Percentiles rank a stretch among this genome's conserved stretches.
Evolutionary conservation across 1,140 invertebrate species (phyloP).

Genomic region (Drosophila eugracilis): DNA sequence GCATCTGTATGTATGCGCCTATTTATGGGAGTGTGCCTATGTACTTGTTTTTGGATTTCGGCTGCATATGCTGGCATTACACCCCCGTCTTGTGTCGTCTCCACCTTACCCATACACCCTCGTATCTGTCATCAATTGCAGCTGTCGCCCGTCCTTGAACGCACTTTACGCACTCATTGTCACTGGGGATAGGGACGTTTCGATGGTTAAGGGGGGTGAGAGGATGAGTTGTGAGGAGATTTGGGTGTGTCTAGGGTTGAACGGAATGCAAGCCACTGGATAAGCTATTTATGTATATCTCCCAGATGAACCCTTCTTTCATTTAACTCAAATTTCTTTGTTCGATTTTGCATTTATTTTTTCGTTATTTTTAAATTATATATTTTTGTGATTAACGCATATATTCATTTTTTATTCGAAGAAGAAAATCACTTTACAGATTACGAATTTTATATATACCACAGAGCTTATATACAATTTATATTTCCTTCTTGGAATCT

Average conservation of each 20-base stretch:
- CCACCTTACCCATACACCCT: background rate
- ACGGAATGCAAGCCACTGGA: conserved; percentile 20
- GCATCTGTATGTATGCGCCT: conserved; percentile 5
- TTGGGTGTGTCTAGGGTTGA: conserved; percentile 30
- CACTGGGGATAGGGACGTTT: background rate
- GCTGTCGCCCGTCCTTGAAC: conserved; percentile 72
- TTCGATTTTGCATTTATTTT: conserved; percentile 11
- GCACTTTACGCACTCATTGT: conserved; percentile 65
- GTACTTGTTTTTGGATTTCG: conserved; percentile 35
- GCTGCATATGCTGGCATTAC: conserved; percentile 36
- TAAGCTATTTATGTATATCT: conserved; percentile 38
- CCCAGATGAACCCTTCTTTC: conserved; percentile 1
- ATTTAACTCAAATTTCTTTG: conserved; percentile 11
- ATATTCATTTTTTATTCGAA: too few species aligned
- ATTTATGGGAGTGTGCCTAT: conserved; percentile 19
- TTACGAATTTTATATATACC: too few species aligned
- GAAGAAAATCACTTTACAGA: too few species aligned
- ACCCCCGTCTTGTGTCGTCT: conserved; percentile 25
- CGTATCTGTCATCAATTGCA: conserved; percentile 55
- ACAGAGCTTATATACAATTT: too few species aligned
- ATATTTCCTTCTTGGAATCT: too few species aligned
- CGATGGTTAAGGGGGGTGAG: background rate
- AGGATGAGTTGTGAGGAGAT: background rate
- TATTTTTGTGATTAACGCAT: background rate
- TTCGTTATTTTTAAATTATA: too few species aligned